A percentile compares a stretch with the other conserved stretches of the same genome.
Evolutionary conservation across 2,113 vertebrate genomes (phyloP).

Genomic region (Aramus guarauna): DNA sequence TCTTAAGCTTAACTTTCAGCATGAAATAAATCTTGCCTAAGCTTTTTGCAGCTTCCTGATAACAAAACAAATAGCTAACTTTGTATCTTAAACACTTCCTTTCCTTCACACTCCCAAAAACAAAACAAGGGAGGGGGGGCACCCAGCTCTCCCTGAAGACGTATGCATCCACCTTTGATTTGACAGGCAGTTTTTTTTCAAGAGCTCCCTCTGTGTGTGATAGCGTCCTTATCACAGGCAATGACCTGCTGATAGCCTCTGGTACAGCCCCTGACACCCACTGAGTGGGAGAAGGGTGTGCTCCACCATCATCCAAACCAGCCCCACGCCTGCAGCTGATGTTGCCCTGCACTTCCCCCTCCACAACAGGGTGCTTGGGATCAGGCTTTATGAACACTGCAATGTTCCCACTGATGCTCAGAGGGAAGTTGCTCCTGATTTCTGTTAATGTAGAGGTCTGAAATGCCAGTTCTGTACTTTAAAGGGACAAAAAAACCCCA

Average conservation of each 20-base stretch:
- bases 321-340: neutral
- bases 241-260: neutral
- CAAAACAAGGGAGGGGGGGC: neutral
- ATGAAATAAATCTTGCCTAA: neutral
- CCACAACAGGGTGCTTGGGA: rapidly evolving
- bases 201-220: neutral
- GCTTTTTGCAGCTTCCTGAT: neutral
- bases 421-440: neutral
- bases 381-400: neutral
- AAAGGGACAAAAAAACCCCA: neutral
- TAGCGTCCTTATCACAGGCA: neutral
- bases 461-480: neutral
- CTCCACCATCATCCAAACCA: neutral
- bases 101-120: neutral
- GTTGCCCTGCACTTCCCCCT: rapidly evolving
- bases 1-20: neutral
- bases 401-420: neutral
- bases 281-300: neutral
- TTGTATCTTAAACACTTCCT: neutral
- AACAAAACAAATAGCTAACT: neutral
- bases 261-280: neutral
- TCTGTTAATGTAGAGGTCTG: neutral
- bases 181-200: neutral
- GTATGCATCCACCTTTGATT: neutral
- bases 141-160: neutral